Conservation (phyloP, 2,113 vertebrate species). For the Probosciger aterrimus region DNA sequence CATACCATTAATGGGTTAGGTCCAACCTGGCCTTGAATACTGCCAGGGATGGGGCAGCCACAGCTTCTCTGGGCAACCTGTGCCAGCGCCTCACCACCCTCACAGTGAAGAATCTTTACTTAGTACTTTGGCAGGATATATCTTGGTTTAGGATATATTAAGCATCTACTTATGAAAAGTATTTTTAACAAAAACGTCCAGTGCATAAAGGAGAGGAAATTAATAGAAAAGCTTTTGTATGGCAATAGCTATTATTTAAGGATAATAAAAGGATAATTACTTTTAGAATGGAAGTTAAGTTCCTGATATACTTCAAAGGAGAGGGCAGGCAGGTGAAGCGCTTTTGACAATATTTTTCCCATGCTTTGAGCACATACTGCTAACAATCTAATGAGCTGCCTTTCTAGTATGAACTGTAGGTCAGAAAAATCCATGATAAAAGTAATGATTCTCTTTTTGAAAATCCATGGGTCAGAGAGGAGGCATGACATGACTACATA, state of each 20-base stretch:
- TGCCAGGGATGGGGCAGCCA: too few relatives aligned
- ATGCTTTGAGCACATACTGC: neutral
- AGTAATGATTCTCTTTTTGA: constrained; percentile 28
- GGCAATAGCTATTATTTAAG: neutral
- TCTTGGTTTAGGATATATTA: neutral
- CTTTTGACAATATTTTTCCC: neutral
- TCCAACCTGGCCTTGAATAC: neutral
- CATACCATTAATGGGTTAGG: neutral
- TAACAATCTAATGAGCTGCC: neutral
- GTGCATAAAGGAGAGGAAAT: neutral
- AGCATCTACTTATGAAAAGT: neutral
- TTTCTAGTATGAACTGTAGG: constrained; percentile 8
- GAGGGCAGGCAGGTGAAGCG: neutral
- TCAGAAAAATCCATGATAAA: constrained; percentile 37
- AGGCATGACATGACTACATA: neutral
- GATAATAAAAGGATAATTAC: neutral
- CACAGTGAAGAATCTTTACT: neutral
- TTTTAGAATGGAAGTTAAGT: neutral
- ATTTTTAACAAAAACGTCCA: neutral
- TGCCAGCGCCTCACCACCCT: neutral
- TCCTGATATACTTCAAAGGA: neutral
- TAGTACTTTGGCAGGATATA: neutral
- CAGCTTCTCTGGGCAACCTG: neutral
- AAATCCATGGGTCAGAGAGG: neutral
- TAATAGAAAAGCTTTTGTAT: neutral